These are phyloP conservation scores for Spermophilus dauricus DNA, from an alignment of 2,113 vertebrate genomes.

Conservation along the genomic window DNA sequence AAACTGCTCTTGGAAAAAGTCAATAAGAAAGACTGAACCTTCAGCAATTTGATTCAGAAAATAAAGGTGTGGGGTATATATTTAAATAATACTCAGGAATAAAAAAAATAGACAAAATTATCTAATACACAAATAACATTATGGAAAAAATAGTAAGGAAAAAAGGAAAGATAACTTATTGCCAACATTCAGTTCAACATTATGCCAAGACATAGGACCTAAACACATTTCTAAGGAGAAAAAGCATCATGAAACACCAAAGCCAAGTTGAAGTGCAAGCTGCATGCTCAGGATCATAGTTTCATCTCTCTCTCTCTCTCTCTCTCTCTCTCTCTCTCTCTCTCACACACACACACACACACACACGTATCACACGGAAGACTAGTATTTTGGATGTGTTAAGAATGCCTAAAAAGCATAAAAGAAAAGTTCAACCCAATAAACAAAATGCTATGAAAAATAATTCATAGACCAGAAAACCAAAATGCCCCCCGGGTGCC, in stretches of 20 bases:
- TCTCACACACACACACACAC: no score
- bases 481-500: background rate
- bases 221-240: background rate
- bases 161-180: background rate
- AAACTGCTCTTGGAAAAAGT: background rate
- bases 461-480: background rate
- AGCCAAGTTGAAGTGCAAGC: background rate
- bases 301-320: no score
- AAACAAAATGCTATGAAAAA: background rate
- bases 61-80: background rate
- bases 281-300: background rate
- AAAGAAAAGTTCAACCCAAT: background rate
- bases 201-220: background rate
- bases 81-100: background rate
- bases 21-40: background rate
- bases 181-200: background rate
- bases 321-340: no score
- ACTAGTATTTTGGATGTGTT: background rate
- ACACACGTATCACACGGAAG: background rate
- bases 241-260: background rate
- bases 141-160: no score
- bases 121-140: no score
- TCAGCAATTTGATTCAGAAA: background rate
- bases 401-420: background rate
- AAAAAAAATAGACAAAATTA: no score